Conservation (phyloP, 2,113 vertebrate genomes). For the Corydoras maculifer region DNA sequence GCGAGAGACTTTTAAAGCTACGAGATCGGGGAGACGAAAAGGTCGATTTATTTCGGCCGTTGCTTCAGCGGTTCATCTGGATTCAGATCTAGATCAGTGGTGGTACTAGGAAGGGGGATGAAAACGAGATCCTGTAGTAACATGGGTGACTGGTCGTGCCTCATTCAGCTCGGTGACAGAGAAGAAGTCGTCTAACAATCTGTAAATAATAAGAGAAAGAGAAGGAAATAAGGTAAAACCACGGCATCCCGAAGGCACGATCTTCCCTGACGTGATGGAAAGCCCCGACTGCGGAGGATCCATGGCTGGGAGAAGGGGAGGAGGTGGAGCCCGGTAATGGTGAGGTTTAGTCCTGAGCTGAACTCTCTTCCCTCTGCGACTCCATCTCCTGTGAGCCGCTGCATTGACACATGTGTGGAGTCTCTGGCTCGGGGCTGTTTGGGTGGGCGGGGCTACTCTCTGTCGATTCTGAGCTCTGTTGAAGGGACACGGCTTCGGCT, state of each 20-base stretch:
- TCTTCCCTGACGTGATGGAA: slow-evolving; percentile 32
- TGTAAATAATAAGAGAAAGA: slow-evolving; percentile 22
- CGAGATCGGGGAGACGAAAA: too few species aligned
- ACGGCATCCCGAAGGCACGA: slow-evolving; percentile 48
- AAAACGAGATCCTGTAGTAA: too few species aligned
- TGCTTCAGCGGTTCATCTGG: too few species aligned
- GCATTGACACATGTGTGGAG: slow-evolving; percentile 52
- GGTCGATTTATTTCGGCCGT: too few species aligned
- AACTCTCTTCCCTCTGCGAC: slow-evolving; percentile 36
- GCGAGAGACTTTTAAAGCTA: too few species aligned
- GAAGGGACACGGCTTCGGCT: slow-evolving; percentile 1
- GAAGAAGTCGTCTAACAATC: not conserved
- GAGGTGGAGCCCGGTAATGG: not conserved
- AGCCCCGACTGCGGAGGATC: slow-evolving; percentile 11
- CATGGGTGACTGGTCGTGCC: too few species aligned
- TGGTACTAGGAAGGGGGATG: too few species aligned
- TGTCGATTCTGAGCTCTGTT: slow-evolving; percentile 30
- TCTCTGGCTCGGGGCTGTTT: slow-evolving; percentile 44
- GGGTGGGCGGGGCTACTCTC: slow-evolving; percentile 25
- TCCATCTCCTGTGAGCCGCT: slow-evolving; percentile 42
- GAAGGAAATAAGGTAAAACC: slow-evolving; percentile 12
- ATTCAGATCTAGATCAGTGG: too few species aligned
- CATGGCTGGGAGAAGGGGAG: slow-evolving; percentile 40
- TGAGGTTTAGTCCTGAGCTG: slow-evolving; percentile 53
- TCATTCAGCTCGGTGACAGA: too few species aligned